Percentiles rank a stretch among this genome's conserved stretches.
Evolutionary conservation across 2,888 invertebrate species (phyloP).

Genomic region (Caenorhabditis sp.): DNA sequence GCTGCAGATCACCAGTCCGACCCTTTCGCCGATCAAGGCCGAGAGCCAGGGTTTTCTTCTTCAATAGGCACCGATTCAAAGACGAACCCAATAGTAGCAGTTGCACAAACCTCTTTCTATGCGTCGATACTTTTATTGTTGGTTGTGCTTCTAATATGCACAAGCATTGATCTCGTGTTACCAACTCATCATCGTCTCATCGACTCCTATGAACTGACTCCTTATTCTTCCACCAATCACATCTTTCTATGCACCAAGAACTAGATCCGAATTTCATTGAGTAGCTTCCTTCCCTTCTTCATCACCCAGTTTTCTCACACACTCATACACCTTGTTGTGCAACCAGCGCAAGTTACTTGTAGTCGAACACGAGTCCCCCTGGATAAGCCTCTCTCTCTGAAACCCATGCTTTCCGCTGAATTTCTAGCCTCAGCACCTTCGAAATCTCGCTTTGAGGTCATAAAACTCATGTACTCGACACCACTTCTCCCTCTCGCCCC

Average conservation of each 20-base stretch:
- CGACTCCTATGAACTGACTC: constrained; percentile 42
- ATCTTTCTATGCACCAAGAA: constrained; percentile 45
- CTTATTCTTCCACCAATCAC: constrained; percentile 7
- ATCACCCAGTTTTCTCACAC: not conserved
- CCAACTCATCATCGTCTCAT: constrained; percentile 50
- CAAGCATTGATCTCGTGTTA: constrained; percentile 58
- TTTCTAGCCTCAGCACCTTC: constrained; percentile 22
- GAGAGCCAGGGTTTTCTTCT: constrained; percentile 59
- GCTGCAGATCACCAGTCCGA: constrained; percentile 46
- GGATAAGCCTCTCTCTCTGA: constrained; percentile 18
- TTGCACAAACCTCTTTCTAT: constrained; percentile 44
- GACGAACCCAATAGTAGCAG: not conserved
- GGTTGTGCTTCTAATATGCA: constrained; percentile 58
- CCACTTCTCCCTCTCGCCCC: not conserved
- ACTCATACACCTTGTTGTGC: constrained; percentile 26
- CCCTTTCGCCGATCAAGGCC: constrained; percentile 61
- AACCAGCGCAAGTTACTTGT: constrained; percentile 54
- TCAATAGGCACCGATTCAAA: constrained; percentile 57
- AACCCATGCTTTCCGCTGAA: constrained; percentile 13
- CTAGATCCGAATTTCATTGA: constrained; percentile 46
- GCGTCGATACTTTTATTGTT: constrained; percentile 54
- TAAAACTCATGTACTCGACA: constrained; percentile 13
- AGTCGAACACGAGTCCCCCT: constrained; percentile 55
- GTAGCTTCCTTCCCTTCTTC: constrained; percentile 4
- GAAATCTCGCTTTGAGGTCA: constrained; percentile 55